Evolutionary conservation across 2,113 vertebrate species (phyloP).

Genomic region (Scalopus aquaticus): DNA sequence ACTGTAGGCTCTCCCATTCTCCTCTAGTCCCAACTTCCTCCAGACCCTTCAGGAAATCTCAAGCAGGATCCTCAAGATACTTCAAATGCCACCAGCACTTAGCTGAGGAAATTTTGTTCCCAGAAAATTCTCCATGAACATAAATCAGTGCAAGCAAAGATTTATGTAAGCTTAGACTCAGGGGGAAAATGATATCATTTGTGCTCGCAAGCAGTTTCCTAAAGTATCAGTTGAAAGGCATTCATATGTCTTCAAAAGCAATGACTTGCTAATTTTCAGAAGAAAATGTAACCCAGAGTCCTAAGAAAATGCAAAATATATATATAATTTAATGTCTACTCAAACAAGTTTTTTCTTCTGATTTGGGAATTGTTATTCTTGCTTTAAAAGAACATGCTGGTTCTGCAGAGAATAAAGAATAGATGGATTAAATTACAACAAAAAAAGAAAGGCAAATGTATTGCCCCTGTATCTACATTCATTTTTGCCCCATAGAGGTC

Average conservation of each 20-base stretch:
- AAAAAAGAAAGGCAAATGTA: not conserved
- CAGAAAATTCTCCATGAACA: not conserved
- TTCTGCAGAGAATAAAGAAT: not conserved
- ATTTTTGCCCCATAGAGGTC: not conserved
- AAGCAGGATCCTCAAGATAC: not conserved
- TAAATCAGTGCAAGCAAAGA: not conserved
- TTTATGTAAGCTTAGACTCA: not conserved
- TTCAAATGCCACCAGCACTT: not conserved
- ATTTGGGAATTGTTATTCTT: not conserved
- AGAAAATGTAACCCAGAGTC: not conserved
- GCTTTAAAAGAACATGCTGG: not conserved
- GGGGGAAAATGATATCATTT: not conserved
- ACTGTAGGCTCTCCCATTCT: rapidly evolving
- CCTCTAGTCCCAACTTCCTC: not conserved
- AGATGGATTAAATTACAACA: constrained; percentile 52
- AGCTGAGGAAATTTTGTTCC: not conserved
- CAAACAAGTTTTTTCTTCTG: not conserved
- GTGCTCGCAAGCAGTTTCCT: not conserved
- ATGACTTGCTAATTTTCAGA: not conserved
- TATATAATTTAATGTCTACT: not conserved
- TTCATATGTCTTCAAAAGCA: not conserved
- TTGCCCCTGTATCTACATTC: not conserved
- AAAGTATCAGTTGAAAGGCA: not conserved
- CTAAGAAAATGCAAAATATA: not conserved
- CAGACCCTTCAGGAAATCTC: not conserved